Conservation (phyloP, 2,888 invertebrate genomes). For the Idaea biselata region DNA sequence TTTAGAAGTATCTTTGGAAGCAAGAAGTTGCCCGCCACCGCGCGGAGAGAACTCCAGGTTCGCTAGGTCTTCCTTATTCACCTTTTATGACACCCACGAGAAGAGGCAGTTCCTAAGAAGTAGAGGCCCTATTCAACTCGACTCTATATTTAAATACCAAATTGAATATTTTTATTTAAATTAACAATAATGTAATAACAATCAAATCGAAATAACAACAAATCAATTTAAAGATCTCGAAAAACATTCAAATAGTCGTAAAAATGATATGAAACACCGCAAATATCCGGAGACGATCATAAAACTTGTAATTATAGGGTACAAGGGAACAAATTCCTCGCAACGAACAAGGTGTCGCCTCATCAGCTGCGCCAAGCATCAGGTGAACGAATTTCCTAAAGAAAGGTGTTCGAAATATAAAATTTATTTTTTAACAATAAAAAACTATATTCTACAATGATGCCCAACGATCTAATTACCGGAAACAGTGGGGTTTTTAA, state of each 20-base stretch:
- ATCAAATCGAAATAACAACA: neutral
- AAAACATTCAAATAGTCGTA: neutral
- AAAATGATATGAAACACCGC: constrained; percentile 18
- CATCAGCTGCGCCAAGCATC: constrained; percentile 32
- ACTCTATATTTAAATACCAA: too few relatives aligned
- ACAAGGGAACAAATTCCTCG: constrained; percentile 7
- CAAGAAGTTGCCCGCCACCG: too few relatives aligned
- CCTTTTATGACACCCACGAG: too few relatives aligned
- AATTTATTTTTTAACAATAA: constrained; percentile 25
- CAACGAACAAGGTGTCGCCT: constrained; percentile 20
- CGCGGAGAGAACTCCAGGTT: too few relatives aligned
- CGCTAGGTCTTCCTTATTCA: too few relatives aligned
- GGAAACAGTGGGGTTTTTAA: constrained; percentile 24
- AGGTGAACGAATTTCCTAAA: constrained; percentile 34
- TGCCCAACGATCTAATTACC: constrained; percentile 25
- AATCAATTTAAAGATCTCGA: neutral
- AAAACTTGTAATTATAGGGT: constrained; percentile 12
- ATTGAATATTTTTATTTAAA: neutral
- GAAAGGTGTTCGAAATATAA: constrained; percentile 35
- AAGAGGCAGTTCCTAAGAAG: too few relatives aligned
- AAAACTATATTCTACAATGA: constrained; percentile 15
- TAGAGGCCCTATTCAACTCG: too few relatives aligned
- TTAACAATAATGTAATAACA: neutral
- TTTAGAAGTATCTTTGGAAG: too few relatives aligned
- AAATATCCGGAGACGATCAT: constrained; percentile 20